A percentile compares a stretch with the other conserved stretches of the same genome.
phyloP scores from a whole-genome alignment of 1,140 invertebrate genomes.

The Harpegnathos saltator region DNA sequence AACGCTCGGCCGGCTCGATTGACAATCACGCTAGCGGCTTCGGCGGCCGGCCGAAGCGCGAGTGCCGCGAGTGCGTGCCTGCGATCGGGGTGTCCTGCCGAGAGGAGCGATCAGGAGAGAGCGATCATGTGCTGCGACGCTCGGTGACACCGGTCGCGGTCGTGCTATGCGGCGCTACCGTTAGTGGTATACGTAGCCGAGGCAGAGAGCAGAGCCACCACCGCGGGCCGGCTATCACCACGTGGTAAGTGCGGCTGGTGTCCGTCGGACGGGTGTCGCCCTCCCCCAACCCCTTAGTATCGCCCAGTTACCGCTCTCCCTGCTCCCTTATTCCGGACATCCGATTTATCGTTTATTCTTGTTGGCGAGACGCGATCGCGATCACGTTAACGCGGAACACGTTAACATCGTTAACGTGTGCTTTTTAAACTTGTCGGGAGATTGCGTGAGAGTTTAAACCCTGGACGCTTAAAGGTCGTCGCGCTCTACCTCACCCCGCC shows the following conservation, averaged over 20 bases:
- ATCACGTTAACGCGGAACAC: too few species aligned
- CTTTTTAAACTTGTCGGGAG: slow-evolving; percentile 8
- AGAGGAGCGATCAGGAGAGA: slow-evolving; percentile 64
- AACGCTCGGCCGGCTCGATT: slow-evolving; percentile 22
- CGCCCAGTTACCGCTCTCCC: too few species aligned
- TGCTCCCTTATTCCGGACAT: neutral
- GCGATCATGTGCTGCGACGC: slow-evolving; percentile 36
- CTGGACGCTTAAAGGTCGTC: neutral
- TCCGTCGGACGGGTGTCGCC: neutral
- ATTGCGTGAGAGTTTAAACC: slow-evolving; percentile 4
- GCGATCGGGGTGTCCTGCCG: slow-evolving; percentile 26
- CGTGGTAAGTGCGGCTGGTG: slow-evolving; percentile 50
- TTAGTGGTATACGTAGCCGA: slow-evolving; percentile 51
- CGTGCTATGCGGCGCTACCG: slow-evolving; percentile 59
- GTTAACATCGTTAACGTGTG: slow-evolving; percentile 22
- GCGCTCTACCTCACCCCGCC: too few species aligned
- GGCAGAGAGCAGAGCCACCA: slow-evolving; percentile 61
- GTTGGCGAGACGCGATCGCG: too few species aligned
- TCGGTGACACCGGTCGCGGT: slow-evolving; percentile 74
- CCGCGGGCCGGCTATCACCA: slow-evolving; percentile 63
- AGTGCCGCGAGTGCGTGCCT: neutral
- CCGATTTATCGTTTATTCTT: slow-evolving; percentile 2
- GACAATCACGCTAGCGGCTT: slow-evolving; percentile 26
- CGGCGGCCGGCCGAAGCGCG: neutral
- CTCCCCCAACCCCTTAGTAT: neutral